Evolutionary conservation across 2,113 vertebrate genomes (phyloP).

Genomic region (Morone chrysops): DNA sequence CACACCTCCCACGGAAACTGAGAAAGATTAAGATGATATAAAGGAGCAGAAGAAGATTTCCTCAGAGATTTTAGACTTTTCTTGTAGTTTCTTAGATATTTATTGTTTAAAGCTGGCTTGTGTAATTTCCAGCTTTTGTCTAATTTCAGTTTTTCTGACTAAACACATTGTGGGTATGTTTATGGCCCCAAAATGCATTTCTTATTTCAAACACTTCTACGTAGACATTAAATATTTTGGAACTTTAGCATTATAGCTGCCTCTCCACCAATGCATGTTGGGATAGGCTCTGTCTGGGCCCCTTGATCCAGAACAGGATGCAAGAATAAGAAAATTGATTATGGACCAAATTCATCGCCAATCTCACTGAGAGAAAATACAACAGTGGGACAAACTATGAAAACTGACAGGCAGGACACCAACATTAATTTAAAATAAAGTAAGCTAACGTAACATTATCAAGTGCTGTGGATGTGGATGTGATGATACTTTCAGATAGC

Average conservation of each 20-base stretch:
- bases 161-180: neutral
- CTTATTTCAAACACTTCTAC: neutral
- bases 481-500: too few species aligned
- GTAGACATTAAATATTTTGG: neutral
- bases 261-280: neutral
- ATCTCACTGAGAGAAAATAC: too few species aligned
- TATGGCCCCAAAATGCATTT: too few species aligned
- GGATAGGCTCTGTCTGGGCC: neutral
- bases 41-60: neutral
- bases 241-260: neutral
- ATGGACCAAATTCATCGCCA: too few species aligned
- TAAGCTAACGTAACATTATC: too few species aligned
- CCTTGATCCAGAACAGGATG: neutral
- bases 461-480: too few species aligned
- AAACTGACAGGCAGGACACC: too few species aligned
- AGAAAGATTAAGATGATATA: constrained; percentile 24
- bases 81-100: neutral
- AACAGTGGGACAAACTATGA: too few species aligned
- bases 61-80: neutral
- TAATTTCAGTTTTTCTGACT: neutral
- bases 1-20: neutral
- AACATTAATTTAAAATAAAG: too few species aligned
- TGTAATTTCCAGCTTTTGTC: neutral
- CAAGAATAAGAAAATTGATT: too few species aligned
- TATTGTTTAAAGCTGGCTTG: neutral